Base-by-base conservation (phyloP, 2,797 vertebrate species). In the Xerus rutilus region DNA sequence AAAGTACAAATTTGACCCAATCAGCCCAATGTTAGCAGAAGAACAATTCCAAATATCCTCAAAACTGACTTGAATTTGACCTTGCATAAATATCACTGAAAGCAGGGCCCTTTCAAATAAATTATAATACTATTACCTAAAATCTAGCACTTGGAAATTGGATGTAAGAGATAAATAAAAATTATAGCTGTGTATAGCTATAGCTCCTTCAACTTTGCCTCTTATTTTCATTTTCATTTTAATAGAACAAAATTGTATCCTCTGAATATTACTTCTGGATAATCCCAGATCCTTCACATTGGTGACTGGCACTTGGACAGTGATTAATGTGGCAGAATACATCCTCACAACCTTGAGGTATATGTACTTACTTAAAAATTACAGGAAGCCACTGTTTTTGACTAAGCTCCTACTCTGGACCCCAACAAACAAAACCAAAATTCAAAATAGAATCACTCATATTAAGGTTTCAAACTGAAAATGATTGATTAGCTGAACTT, bases 51-150 rank as follows among this genome's bases (percentile, higher is more conserved):
- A 94, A 92, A 82, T 30, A 84, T 47, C 54, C 28, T 54, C 3
- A 92, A 94, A 65, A 64, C 54, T 49, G 76, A 79, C 18, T 93
- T 87, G 28, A 93, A 54, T 93, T 91, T 91, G 70, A 49, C 57
- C 70, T 77, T 54, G 79, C 49, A 52, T 62, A 77, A 90, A 76
- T 10, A 47, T 74, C 86, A 62, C 35, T 72, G 21, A 93, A 93
- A 65, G 1, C 1, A 88, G 1, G 6, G 12, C 57, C 87, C 20
- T 84, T 89, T 89, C 15, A 8, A 84, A 84, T 43, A 81, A 84
- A 92, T 21, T 20, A 86, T 23, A 81, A 89, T 25, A 11, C 12
- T 74, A 11, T 15, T 30, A 81, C 23, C 35, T 6, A 23, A 77
- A 85, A 35, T 47, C 54, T n/a, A 78, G 35, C 45, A 18, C n/a